These are phyloP conservation scores for Gavia stellata DNA, from an alignment of 2,113 vertebrate genomes.

Conservation along the genomic window DNA sequence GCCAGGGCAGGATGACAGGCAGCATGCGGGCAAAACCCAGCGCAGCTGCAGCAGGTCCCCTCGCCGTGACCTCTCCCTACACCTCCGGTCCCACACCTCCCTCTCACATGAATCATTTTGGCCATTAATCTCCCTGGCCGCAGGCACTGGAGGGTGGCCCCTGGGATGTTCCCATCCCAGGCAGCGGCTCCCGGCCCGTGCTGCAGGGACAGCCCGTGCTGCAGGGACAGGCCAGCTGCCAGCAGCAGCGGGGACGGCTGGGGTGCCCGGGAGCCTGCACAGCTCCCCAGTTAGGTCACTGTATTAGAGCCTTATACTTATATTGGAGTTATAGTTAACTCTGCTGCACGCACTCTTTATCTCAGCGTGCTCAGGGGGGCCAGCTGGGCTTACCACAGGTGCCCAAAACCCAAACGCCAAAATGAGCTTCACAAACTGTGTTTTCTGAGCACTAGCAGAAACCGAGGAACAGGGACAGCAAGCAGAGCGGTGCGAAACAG, in stretches of 20 bases:
- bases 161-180: not conserved
- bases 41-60: not conserved
- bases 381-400: not conserved
- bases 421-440: not conserved
- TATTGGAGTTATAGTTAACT: not conserved
- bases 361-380: not conserved
- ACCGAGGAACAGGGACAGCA: not conserved
- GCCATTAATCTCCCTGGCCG: not conserved
- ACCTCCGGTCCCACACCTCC: not conserved
- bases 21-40: not conserved
- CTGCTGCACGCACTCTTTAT: not conserved
- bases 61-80: not conserved
- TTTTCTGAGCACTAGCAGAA: not conserved
- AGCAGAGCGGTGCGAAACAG: not conserved
- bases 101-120: not conserved
- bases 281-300: not conserved
- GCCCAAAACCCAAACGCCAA: not conserved
- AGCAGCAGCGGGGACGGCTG: not conserved
- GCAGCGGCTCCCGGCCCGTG: fast-evolving
- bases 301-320: not conserved
- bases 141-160: not conserved
- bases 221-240: not conserved
- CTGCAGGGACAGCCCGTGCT: not conserved
- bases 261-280: not conserved
- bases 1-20: fast-evolving